phyloP scores from a whole-genome alignment of 2,797 vertebrate species.

The Syndactyla subalaris region DNA sequence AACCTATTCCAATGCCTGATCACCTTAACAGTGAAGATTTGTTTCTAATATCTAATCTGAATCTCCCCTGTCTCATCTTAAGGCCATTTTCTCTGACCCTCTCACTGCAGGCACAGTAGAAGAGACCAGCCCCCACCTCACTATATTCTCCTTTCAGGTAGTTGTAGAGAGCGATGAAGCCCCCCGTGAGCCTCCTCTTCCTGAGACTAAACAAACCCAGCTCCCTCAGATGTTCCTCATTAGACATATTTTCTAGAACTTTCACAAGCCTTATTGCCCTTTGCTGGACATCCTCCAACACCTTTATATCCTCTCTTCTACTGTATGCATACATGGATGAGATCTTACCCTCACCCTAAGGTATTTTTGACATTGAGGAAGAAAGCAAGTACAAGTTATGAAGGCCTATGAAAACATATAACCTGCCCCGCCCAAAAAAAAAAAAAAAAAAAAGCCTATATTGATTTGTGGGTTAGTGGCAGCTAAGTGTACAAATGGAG shows the following conservation, averaged over 20 bases:
- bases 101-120: background rate
- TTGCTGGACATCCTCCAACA: background rate
- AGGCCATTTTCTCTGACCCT: background rate
- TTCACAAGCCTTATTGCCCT: background rate
- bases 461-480: background rate
- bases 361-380: background rate
- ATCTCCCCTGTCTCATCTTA: background rate
- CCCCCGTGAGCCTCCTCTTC: background rate
- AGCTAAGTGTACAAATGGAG: background rate
- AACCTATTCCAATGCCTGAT: background rate
- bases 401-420: background rate
- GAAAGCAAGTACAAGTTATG: background rate
- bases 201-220: background rate
- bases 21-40: background rate
- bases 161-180: accelerated
- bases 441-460: background rate
- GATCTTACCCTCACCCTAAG: background rate
- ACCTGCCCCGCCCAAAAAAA: background rate
- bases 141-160: background rate
- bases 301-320: background rate
- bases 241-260: background rate
- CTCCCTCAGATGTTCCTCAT: background rate
- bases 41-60: background rate
- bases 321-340: background rate
- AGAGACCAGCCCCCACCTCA: accelerated